Conservation (phyloP, 2,113 vertebrate species). For the Nycticorax nycticorax region DNA sequence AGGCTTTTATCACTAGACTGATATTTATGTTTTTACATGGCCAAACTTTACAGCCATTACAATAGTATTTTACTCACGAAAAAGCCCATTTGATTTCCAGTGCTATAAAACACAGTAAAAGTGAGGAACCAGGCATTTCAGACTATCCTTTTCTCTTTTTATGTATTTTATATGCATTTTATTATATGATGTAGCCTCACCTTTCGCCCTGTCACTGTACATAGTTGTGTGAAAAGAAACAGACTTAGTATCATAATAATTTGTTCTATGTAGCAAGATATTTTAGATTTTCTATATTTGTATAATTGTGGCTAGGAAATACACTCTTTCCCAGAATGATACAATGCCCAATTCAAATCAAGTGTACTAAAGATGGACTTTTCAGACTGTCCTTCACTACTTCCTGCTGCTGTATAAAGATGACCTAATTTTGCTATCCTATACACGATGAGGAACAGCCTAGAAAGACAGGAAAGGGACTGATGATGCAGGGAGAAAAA, state of each 20-base stretch:
- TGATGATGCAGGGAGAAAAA: not conserved
- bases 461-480: not conserved
- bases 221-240: not conserved
- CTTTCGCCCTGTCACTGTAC: not conserved
- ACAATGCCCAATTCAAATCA: not conserved
- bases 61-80: not conserved
- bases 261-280: not conserved
- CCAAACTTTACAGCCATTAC: not conserved
- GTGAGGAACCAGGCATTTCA: not conserved
- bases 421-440: not conserved
- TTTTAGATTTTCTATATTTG: not conserved
- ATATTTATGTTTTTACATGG: not conserved
- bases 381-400: not conserved
- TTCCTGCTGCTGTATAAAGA: not conserved
- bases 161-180: not conserved
- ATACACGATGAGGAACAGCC: not conserved
- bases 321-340: not conserved
- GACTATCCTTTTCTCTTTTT: not conserved
- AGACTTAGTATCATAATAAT: not conserved
- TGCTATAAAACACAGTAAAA: not conserved
- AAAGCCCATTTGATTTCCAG: not conserved
- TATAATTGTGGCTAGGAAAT: not conserved
- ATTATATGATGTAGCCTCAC: not conserved
- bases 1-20: not conserved
- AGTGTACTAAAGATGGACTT: not conserved